phyloP scores from a whole-genome alignment of 2,113 vertebrate genomes.

The Cinclus cinclus region DNA sequence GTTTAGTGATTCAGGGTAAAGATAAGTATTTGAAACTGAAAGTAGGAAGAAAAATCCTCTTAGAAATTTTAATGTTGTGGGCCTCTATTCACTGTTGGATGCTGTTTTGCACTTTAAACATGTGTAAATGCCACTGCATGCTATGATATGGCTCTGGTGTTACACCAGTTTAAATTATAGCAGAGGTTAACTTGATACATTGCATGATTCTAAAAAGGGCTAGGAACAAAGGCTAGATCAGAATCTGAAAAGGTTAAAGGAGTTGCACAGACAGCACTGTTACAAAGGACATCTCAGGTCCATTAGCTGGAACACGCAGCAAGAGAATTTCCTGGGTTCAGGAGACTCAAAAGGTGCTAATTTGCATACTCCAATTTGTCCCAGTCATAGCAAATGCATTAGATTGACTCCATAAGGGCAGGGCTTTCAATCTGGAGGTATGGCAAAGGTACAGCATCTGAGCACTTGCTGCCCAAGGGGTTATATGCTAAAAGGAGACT shows the following conservation, averaged over 20 bases:
- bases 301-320: not conserved
- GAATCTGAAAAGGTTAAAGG: constrained; percentile 56
- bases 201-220: not conserved
- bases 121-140: constrained; percentile 8
- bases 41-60: not conserved
- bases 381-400: not conserved
- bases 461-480: not conserved
- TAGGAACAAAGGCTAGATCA: constrained; percentile 16
- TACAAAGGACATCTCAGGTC: constrained; percentile 23
- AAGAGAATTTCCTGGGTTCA: constrained; percentile 33
- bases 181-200: not conserved
- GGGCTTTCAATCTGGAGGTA: constrained; percentile 22
- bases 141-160: not conserved
- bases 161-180: constrained; percentile 7
- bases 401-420: not conserved
- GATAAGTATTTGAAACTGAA: not conserved
- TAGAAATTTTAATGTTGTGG: not conserved
- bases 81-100: not conserved
- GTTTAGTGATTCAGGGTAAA: not conserved
- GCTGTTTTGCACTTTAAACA: constrained; percentile 26
- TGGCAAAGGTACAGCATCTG: not conserved
- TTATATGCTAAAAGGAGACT: constrained; percentile 10
- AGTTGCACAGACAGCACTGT: not conserved
- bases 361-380: constrained; percentile 28
- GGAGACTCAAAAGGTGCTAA: constrained; percentile 19